Evolutionary conservation across 2,797 vertebrate genomes (phyloP).

Genomic region (Sphaeramia orbicularis): DNA sequence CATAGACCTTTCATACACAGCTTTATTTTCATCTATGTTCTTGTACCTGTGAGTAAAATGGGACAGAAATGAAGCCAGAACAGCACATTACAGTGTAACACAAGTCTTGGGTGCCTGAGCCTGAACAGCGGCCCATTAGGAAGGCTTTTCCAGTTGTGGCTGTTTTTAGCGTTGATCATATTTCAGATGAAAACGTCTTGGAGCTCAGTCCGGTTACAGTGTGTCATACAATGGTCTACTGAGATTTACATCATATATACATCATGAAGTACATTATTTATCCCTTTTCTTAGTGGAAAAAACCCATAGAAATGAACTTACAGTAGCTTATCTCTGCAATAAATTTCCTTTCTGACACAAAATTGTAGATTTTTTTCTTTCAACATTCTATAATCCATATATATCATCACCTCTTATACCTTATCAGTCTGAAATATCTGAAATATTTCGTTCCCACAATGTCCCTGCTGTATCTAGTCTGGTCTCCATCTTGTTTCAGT

Average conservation of each 20-base stretch:
- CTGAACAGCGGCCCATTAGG: not conserved
- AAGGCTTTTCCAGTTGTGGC: not conserved
- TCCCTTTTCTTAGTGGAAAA: not conserved
- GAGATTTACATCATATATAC: not conserved
- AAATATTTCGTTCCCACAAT: no score
- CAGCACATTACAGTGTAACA: conserved; percentile 5
- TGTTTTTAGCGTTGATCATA: conserved; percentile 1
- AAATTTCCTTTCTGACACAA: no score
- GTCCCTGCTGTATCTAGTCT: no score
- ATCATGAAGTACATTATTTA: not conserved
- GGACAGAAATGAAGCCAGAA: conserved; percentile 2
- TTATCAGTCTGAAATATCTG: no score
- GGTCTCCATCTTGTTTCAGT: no score
- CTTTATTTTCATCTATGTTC: conserved; percentile 8
- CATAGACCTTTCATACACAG: conserved; percentile 3
- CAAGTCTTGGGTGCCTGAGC: conserved; percentile 1
- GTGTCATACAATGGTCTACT: not conserved
- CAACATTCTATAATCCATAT: no score
- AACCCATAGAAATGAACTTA: not conserved
- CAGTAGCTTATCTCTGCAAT: not conserved
- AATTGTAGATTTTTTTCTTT: no score
- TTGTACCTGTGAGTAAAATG: not conserved
- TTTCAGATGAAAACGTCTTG: not conserved
- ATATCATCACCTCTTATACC: no score
- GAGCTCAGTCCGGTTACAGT: not conserved